phyloP scores from a whole-genome alignment of 2,888 invertebrate species.

The Mythimna impura region DNA sequence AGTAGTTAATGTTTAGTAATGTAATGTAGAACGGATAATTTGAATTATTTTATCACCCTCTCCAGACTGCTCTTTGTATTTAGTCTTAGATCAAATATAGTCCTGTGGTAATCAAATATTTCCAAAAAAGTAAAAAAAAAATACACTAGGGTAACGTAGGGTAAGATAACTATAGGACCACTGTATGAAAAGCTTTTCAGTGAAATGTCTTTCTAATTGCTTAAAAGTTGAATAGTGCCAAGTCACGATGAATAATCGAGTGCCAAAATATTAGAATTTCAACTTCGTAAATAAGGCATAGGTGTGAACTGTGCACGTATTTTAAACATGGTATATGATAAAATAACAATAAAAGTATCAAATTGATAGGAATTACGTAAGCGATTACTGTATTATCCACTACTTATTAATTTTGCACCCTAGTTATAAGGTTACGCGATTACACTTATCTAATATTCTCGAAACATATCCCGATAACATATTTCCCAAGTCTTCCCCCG shows the following conservation, averaged over 20 bases:
- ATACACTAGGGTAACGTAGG: conserved; percentile 81
- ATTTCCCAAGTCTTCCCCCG: conserved; percentile 88
- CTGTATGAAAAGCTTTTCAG: conserved; percentile 80
- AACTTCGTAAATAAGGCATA: conserved; percentile 63
- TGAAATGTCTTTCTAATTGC: conserved; percentile 73
- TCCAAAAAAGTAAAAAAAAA: conserved; percentile 86
- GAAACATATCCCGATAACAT: conserved; percentile 86
- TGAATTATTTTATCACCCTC: conserved; percentile 87
- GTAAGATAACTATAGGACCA: conserved; percentile 87
- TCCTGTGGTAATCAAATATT: conserved; percentile 86
- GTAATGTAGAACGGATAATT: conserved; percentile 83
- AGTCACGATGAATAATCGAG: conserved; percentile 76
- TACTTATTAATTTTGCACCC: conserved; percentile 86
- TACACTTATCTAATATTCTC: conserved; percentile 77
- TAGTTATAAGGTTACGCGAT: conserved; percentile 83
- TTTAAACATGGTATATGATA: conserved; percentile 52
- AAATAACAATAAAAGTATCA: conserved; percentile 65
- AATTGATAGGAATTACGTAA: conserved; percentile 67
- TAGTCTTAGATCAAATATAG: conserved; percentile 86
- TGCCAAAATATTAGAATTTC: conserved; percentile 79
- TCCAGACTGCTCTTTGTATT: conserved; percentile 89
- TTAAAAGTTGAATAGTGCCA: conserved; percentile 79
- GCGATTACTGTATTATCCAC: conserved; percentile 78
- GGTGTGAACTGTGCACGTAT: conserved; percentile 48
- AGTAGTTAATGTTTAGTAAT: conserved; percentile 85